A percentile compares a stretch with the other conserved stretches of the same genome.
These are phyloP conservation scores for Fabriciana adippe DNA, from an alignment of 2,888 invertebrate genomes.

Conservation along the genomic window DNA sequence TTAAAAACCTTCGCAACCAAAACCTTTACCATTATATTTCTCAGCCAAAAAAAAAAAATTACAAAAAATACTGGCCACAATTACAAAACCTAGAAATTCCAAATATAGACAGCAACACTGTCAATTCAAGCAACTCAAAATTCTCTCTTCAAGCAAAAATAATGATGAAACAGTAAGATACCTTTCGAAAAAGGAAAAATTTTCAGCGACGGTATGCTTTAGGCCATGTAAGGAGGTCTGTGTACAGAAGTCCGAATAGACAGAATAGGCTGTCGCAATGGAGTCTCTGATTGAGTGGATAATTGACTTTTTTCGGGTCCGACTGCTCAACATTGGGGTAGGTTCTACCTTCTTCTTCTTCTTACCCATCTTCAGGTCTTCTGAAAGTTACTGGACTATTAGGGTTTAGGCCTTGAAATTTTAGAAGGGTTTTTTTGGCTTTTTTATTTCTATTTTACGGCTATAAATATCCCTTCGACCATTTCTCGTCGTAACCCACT, in stretches of 20 bases:
- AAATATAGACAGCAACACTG: conserved; percentile 10
- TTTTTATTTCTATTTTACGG: too few relatives aligned
- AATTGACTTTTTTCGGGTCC: conserved; percentile 57
- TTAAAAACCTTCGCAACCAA: neutral
- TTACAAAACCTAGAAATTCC: neutral
- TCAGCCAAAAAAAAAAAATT: neutral
- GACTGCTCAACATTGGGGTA: conserved; percentile 65
- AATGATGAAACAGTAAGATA: conserved; percentile 37
- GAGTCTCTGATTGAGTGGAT: conserved; percentile 50
- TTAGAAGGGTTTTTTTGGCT: too few relatives aligned
- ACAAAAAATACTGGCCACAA: conserved; percentile 5
- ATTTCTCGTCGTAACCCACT: too few relatives aligned
- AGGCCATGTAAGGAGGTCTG: conserved; percentile 74
- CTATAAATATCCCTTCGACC: too few relatives aligned
- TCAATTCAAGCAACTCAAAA: conserved; percentile 9
- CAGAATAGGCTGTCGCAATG: conserved; percentile 49
- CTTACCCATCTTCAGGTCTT: conserved; percentile 20
- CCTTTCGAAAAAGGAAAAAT: conserved; percentile 71
- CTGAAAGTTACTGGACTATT: too few relatives aligned
- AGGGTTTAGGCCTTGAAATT: too few relatives aligned
- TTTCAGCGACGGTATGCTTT: conserved; percentile 70
- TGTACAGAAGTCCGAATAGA: conserved; percentile 66
- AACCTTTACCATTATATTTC: neutral
- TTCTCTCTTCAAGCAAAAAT: neutral
- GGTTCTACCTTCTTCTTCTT: conserved; percentile 39